Evolutionary conservation across 1,140 invertebrate genomes (phyloP), one percentile per base, ranked within the genome.

Genomic region (Papilio aristodemus): DNA sequence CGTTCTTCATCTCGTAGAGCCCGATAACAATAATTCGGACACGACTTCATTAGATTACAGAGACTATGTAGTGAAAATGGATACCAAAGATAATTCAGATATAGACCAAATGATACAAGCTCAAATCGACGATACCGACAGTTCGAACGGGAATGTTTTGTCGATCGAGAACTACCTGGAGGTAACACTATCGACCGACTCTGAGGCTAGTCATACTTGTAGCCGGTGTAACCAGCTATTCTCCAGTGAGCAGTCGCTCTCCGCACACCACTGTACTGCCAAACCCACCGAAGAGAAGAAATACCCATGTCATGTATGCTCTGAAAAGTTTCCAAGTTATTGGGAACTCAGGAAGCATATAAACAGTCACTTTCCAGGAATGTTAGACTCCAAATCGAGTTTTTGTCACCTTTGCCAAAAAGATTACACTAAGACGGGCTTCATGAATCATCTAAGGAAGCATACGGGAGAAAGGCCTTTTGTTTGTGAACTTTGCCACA

Each of bases 401-500:
- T 92, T 91, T 73, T 92, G 91, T 75, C 91, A 92, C 67, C 82
- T 92, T 39, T 92, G 91, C 75, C 91, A 92, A 71, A 92, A 92
- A 76, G 91, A 92, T 75, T 92, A 92, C 68, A 92, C 91, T 10
- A 92, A 92, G 72, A 92, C 91, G 66, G 91, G 91, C 7, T 92
- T 92, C 62, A 92, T 92, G 91, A 92, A 92, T 11, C 97, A 98
- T 81, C 89, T 97, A 54, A 93, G 97, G 10, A 97, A 97, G 68
- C 97, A 98, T 78, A 97, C 97, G 0, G 96, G 97, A 0, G 95
- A 96, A 81, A 95, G 95, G 72, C 96, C 95, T 0, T 96, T 92
- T 83, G 93, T 93, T 43, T 94, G 94, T 86, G 93, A 93, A 76
- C 83, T 93, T 1, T 94, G 93, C 73, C 91, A 92, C 67, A 94